Base-by-base conservation (phyloP, 2,113 vertebrate genomes). In the Amblyopsis rosae region DNA sequence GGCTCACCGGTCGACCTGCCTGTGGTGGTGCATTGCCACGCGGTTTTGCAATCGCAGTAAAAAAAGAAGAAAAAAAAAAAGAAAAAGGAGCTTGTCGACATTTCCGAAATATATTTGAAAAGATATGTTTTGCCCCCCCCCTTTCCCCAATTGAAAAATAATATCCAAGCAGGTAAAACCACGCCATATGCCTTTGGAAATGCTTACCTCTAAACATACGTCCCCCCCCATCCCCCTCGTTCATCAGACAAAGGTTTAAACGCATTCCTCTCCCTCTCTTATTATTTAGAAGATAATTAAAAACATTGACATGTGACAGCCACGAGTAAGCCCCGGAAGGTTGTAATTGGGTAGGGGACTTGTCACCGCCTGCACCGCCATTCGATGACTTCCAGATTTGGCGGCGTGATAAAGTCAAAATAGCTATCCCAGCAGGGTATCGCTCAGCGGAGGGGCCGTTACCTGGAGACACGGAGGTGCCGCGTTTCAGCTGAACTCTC, bases 401-500 rank as follows among this genome's bases (percentile, higher is more conserved):
- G 71, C 59, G 48, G n/a, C 70, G 9, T 51, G 87, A 89, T 89
- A 82, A 82, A 79, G 80, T 76, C 72, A 81, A 84, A 85, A 26
- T 66, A 79, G 1, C 5, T 5, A 87, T 82, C 77, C 75, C 73
- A 65, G 83, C 6, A 57, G 86, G 80, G 84, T 76, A 75, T 77
- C 76, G 77, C 75, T 76, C 80, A 86, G 81, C 41, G 15, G 77
- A 15, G 76, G 77, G 74, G 69, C 79, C 64, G 86, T 89, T 78
- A 90, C 88, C 90, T 86, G 84, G 81, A 90, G 89, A 86, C 67
- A 91, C 78, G 69, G 78, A 69, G 90, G 90, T 92, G 91, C 90
- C 17, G 68, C 77, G 90, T 92, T 92, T 91, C 91, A 90, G 84
- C 62, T 90, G 90, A 91, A 90, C 89, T 90, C 82, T 73, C 83